Evolutionary conservation across 2,888 invertebrate species (phyloP), one percentile per base, ranked within the genome.

Genomic region (Papilio elwesi): DNA sequence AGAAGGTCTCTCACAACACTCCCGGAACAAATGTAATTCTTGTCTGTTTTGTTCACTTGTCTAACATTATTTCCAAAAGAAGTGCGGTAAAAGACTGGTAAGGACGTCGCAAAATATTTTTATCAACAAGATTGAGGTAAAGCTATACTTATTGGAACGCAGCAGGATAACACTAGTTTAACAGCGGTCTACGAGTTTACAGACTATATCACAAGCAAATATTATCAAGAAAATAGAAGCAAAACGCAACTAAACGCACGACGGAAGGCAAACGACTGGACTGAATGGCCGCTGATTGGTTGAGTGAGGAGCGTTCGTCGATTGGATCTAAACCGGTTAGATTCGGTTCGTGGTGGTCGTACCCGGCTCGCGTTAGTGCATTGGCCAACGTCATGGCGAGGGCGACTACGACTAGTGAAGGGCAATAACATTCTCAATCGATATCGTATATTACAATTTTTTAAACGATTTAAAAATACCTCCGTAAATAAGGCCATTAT

Each of bases 241-340:
- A 81, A 83, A 83, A 85, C 85, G 81, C 80, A 80, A 81, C 73
- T 51, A 65, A 69, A 76, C 81, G 81, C 76, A 75, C 83, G 80
- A 76, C 83, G 81, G 83, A 83, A 81, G 81, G 83, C 82, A 83
- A 84, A 81, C 85, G 84, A 92, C 90, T 91, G 91, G 85, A 80
- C 76, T 79, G 73, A 84, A 85, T 84, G 85, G 82, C 79, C 84
- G 87, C 85, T 91, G 90, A 93, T 93, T 93, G 93, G 93, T 83
- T 80, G 85, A 85, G 89, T 83, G 88, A 86, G 83, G 87, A 85
- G 88, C 85, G 87, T 80, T 85, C 80, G 81, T 81, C 83, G 87
- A 90, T 91, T 92, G 90, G 90, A 84, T 85, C 81, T 74, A 82
- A 92, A 91, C 93, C 90, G 88, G 93, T 90, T 91, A 78, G 76